phyloP scores from a whole-genome alignment of 2,888 invertebrate species.

The Leptarthrus brevirostris region DNA sequence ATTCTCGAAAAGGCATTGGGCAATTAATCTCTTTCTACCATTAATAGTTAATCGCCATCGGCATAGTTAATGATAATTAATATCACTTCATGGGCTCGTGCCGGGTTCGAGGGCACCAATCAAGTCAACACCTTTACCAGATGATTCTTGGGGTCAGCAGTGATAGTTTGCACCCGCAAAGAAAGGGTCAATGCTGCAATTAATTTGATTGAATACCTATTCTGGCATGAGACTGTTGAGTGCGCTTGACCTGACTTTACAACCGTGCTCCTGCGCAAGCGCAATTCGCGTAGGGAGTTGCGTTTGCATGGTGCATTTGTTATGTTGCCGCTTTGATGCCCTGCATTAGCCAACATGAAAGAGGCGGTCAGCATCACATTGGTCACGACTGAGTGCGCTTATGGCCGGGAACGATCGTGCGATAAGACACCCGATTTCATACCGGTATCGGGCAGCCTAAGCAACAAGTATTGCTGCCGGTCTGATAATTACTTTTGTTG shows the following conservation, averaged over 20 bases:
- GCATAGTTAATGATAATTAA: slow-evolving; percentile 8
- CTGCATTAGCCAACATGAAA: slow-evolving; percentile 19
- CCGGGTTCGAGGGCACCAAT: background rate
- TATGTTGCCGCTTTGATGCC: slow-evolving; percentile 22
- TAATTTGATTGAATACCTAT: slow-evolving; percentile 37
- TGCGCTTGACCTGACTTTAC: slow-evolving; percentile 25
- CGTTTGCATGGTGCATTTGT: slow-evolving; percentile 15
- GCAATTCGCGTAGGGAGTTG: background rate
- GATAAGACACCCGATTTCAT: slow-evolving; percentile 37
- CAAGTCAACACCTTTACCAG: slow-evolving; percentile 33
- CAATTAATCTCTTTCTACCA: background rate
- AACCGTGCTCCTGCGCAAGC: background rate
- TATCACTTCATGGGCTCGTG: slow-evolving; percentile 10
- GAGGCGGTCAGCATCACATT: slow-evolving; percentile 35
- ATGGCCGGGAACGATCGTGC: slow-evolving; percentile 24
- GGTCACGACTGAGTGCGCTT: slow-evolving; percentile 48
- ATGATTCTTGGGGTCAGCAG: slow-evolving; percentile 7
- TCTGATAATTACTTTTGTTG: slow-evolving; percentile 43
- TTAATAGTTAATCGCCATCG: background rate
- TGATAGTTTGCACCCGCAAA: background rate
- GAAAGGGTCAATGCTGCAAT: slow-evolving; percentile 33
- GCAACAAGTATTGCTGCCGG: slow-evolving; percentile 13
- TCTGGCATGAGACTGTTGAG: slow-evolving; percentile 18
- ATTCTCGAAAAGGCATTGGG: background rate
- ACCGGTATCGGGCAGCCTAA: background rate